phyloP scores from a whole-genome alignment of 1,140 invertebrate genomes.

The Macrocentrus cingulum region DNA sequence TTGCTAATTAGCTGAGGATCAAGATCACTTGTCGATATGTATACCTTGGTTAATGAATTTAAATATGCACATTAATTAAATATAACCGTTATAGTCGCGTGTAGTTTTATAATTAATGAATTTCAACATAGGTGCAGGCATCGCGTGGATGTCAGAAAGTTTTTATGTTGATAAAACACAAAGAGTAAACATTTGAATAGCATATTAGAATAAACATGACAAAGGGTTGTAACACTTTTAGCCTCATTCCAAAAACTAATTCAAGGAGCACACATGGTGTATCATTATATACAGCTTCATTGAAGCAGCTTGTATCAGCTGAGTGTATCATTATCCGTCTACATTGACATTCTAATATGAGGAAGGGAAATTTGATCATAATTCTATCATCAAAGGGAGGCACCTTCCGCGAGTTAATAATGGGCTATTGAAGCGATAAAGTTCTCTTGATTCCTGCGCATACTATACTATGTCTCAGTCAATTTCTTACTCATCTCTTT shows the following conservation, averaged over 20 bases:
- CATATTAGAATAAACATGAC: too few relatives aligned
- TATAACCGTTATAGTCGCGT: slow-evolving; percentile 24
- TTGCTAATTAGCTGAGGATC: slow-evolving; percentile 30
- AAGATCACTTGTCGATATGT: slow-evolving; percentile 26
- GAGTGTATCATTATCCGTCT: not conserved
- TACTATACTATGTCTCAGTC: not conserved
- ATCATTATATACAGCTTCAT: too few relatives aligned
- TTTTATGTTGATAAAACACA: not conserved
- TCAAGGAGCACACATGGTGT: too few relatives aligned
- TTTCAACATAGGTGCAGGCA: not conserved
- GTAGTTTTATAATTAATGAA: slow-evolving; percentile 23
- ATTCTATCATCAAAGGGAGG: slow-evolving; percentile 27
- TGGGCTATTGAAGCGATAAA: slow-evolving; percentile 29
- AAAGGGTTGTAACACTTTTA: too few relatives aligned
- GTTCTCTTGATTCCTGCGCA: not conserved
- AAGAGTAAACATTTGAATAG: not conserved
- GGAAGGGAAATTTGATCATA: slow-evolving; percentile 38
- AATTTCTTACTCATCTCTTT: not conserved
- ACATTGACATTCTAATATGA: not conserved
- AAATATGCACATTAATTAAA: slow-evolving; percentile 33
- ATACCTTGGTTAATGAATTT: slow-evolving; percentile 31
- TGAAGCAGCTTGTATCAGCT: too few relatives aligned
- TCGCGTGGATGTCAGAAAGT: not conserved
- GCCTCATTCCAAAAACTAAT: too few relatives aligned
- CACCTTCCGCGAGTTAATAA: slow-evolving; percentile 31